These are phyloP conservation scores for Amiota communis DNA, from an alignment of 2,888 invertebrate genomes.

Conservation along the genomic window DNA sequence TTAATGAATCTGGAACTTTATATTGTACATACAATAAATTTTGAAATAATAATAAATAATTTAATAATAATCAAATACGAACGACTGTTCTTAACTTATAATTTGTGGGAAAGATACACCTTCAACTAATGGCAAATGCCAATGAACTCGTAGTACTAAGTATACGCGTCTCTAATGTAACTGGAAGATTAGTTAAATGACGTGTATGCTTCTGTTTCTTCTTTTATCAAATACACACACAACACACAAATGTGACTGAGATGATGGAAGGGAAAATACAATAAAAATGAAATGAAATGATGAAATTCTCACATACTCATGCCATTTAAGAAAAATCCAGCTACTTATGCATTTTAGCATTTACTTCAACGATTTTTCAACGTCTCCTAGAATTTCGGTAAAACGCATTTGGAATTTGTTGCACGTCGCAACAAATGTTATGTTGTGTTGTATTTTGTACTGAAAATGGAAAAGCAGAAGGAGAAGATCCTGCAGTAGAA, in stretches of 20 bases:
- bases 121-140: no score
- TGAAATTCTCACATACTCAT: background rate
- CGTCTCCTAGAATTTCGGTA: slow-evolving; percentile 50
- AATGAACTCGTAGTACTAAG: no score
- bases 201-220: slow-evolving; percentile 53
- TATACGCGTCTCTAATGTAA: no score
- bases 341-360: slow-evolving; percentile 28
- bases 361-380: slow-evolving; percentile 61
- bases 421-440: slow-evolving; percentile 60
- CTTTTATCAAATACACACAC: background rate
- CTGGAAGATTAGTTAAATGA: slow-evolving; percentile 41
- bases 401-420: slow-evolving; percentile 67
- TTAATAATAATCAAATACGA: no score
- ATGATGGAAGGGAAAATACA: slow-evolving; percentile 18
- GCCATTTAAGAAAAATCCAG: slow-evolving; percentile 8
- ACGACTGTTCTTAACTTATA: no score
- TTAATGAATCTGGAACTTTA: no score
- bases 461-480: slow-evolving; percentile 5
- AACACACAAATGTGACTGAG: slow-evolving; percentile 3
- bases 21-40: no score
- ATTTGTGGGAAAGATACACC: no score
- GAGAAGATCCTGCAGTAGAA: background rate
- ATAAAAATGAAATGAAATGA: slow-evolving; percentile 6
- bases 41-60: no score
- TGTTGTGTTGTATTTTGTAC: slow-evolving; percentile 39